Conservation (phyloP, 2,113 vertebrate species). For the Semnornis frantzii region DNA sequence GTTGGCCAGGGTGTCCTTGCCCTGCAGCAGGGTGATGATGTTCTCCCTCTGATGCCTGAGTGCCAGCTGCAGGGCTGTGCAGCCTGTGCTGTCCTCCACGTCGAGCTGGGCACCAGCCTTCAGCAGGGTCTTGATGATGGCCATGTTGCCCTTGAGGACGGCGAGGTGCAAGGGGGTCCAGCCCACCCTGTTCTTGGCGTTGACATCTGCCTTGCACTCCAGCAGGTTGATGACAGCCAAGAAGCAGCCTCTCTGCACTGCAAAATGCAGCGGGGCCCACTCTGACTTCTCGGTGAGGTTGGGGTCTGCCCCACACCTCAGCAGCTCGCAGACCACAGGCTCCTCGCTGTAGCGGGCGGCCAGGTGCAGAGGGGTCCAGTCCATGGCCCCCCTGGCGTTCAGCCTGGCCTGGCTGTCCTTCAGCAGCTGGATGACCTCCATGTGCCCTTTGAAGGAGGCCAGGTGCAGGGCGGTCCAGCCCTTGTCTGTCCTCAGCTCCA, state of each 20-base stretch:
- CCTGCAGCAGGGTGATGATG: conserved; percentile 71
- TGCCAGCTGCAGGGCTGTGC: conserved; percentile 79
- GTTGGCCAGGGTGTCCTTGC: background rate
- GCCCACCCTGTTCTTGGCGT: conserved; percentile 74
- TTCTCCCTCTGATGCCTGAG: conserved; percentile 67
- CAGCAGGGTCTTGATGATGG: conserved; percentile 81
- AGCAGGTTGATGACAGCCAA: conserved; percentile 78
- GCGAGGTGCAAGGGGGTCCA: conserved; percentile 84
- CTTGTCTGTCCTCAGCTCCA: conserved; percentile 76
- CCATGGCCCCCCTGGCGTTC: conserved; percentile 71
- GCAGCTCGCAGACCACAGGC: conserved; percentile 68
- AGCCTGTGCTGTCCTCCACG: conserved; percentile 69
- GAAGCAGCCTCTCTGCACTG: conserved; percentile 75
- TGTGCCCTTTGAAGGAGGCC: conserved; percentile 81
- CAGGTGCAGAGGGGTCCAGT: conserved; percentile 85
- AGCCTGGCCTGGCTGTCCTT: conserved; percentile 66
- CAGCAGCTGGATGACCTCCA: conserved; percentile 76
- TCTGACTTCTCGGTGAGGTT: conserved; percentile 70
- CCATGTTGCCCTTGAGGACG: conserved; percentile 72
- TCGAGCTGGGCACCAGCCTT: conserved; percentile 73
- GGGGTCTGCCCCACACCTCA: conserved; percentile 78
- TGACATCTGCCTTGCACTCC: conserved; percentile 75
- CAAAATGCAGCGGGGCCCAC: conserved; percentile 86
- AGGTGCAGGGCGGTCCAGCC: conserved; percentile 86
- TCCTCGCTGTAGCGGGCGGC: conserved; percentile 77